Base-by-base conservation (phyloP, 1,140 invertebrate species). In the Ceratitis capitata region DNA sequence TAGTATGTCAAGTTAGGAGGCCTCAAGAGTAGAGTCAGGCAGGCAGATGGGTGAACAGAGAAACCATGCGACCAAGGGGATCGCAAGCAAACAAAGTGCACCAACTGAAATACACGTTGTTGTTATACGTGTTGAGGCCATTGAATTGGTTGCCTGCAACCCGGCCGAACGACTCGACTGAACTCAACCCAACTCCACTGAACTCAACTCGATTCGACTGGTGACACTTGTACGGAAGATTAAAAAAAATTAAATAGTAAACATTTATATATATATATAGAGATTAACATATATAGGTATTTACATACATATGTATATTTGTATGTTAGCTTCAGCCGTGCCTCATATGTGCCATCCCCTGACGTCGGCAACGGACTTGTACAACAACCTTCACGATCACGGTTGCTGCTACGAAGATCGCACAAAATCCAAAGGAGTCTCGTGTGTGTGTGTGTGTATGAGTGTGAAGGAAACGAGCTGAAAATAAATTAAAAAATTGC, bases 401-500 rank as follows among this genome's bases (percentile, higher is more conserved):
- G n/a, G n/a, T n/a, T n/a, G n/a, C n/a, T n/a, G 26, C 58, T n/a
- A 32, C 29, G 10, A 69, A 35, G 9, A 16, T 14, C 32, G 61
- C 32, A 29, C 61, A 69, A 3, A 19, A 16, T 16, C 29, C 29
- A 6, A 5, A 19, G 29, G 29, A 69, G 19, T 23, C 69, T 35
- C 69, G 69, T 45, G 45, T 4, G 39, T 26, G 16, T 42, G 35
- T 23, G 23, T 35, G 61, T 35, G 12, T 35, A 6, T 35, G 61
- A 35, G 32, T 35, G 26, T 29, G 69, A 6, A 26, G 9, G 10
- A 42, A 35, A 78, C 42, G 26, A 78, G 32, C 5, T 23, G 35
- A 78, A 78, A 78, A 78, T 78, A 78, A 78, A 78, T 78, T 47
- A 78, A 78, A n/a, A 78, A 78, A 78, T 78, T 78, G 69, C 45